Evolutionary conservation across 1,140 invertebrate genomes (phyloP).

Genomic region (Pomacea maculata): DNA sequence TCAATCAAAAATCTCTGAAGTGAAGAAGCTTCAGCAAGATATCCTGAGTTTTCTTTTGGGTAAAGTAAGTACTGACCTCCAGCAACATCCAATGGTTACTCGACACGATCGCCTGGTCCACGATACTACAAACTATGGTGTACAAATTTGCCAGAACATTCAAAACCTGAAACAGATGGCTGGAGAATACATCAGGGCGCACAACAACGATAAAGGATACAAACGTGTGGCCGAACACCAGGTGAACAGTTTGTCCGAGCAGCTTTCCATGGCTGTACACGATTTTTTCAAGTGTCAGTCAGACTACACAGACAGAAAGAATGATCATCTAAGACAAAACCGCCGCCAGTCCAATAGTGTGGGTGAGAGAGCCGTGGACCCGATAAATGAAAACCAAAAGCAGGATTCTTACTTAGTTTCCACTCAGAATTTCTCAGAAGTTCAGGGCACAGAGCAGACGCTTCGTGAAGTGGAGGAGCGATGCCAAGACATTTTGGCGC

Average conservation of each 20-base stretch:
- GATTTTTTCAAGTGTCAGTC: constrained; percentile 45
- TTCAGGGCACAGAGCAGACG: constrained; percentile 41
- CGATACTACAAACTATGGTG: constrained; percentile 20
- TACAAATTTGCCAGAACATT: constrained; percentile 29
- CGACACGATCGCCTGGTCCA: constrained; percentile 29
- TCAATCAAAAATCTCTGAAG: constrained; percentile 34
- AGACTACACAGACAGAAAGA: constrained; percentile 49
- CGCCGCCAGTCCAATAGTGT: constrained; percentile 34
- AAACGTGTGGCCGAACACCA: constrained; percentile 38
- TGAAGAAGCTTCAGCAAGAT: constrained; percentile 41
- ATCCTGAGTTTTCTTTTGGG: constrained; percentile 40
- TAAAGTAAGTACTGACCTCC: neutral
- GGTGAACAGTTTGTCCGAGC: constrained; percentile 38
- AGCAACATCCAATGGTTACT: constrained; percentile 9
- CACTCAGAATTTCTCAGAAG: constrained; percentile 42
- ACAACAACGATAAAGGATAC: constrained; percentile 32
- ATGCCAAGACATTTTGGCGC: constrained; percentile 41
- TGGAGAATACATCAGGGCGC: constrained; percentile 23
- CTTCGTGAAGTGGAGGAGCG: constrained; percentile 69
- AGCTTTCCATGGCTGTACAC: constrained; percentile 39
- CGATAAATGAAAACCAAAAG: constrained; percentile 34
- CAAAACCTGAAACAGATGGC: constrained; percentile 37
- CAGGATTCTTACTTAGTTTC: constrained; percentile 41
- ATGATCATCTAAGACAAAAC: constrained; percentile 27
- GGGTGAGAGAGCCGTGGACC: constrained; percentile 15